phyloP scores from a whole-genome alignment of 2,797 vertebrate species.

The Bradypus variegatus region DNA sequence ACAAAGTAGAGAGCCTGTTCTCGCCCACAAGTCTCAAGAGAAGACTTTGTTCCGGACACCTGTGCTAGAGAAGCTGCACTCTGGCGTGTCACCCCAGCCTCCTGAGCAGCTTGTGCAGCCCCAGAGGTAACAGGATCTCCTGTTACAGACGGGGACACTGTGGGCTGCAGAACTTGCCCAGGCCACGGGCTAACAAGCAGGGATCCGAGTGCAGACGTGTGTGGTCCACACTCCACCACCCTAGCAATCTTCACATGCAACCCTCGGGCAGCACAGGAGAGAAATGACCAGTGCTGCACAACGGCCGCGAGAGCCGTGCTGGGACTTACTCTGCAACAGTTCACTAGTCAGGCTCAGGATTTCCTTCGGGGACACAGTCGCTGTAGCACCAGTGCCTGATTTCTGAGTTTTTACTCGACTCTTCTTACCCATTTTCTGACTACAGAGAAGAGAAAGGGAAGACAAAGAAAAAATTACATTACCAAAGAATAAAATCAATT shows the following conservation, averaged over 20 bases:
- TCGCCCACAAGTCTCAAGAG: neutral
- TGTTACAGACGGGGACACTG: neutral
- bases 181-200: neutral
- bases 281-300: rapidly evolving
- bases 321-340: conserved; percentile 90
- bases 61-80: neutral
- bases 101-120: rapidly evolving
- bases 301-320: neutral
- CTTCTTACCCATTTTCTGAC: conserved; percentile 95
- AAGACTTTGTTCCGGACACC: neutral
- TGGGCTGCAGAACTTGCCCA: neutral
- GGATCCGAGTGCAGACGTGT: neutral
- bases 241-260: rapidly evolving
- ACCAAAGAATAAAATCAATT: conserved; percentile 32
- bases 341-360: conserved; percentile 93
- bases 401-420: conserved; percentile 98
- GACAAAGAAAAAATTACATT: conserved; percentile 27
- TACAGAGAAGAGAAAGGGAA: conserved; percentile 56
- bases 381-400: conserved; percentile 85
- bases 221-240: rapidly evolving
- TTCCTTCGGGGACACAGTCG: conserved; percentile 89
- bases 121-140: neutral
- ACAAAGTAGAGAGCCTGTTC: rapidly evolving
- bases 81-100: rapidly evolving
- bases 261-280: neutral